Evolutionary conservation across 2,113 vertebrate species (phyloP), one percentile per base, ranked within the genome.

Genomic region (Polypterus bichir): DNA sequence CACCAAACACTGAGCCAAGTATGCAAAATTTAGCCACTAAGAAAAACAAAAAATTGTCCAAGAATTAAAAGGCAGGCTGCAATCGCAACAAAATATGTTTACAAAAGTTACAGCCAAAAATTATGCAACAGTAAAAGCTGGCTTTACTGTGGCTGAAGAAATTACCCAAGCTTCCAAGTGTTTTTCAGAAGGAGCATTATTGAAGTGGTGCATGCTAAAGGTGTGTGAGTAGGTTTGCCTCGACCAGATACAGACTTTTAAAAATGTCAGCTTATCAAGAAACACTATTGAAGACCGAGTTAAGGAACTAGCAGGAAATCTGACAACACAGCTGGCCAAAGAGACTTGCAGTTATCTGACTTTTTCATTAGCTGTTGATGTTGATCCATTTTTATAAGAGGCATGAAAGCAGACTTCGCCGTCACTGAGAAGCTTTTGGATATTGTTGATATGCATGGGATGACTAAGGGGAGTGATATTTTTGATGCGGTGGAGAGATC

Each of bases 211-310:
- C 56, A 63, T 71, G 67, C 60, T 70, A 10, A 70, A 75, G 59
- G 71, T 75, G 0, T 74, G 67, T 73, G 69, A 70, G 62, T 65
- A 72, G 66, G 68, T 78, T 54, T 73, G 65, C 4, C 71, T 67
- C 4, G 63, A 79, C 10, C 66, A 74, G 66, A 48, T 57, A 67
- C 66, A 73, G 60, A 59, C 62, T 71, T 75, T 69, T 64, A 63
- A 71, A 59, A 76, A 71, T 69, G 54, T 76, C 67, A 69, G 74
- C 59, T 76, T 74, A 7, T 76, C 63, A 71, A 75, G 71, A 71
- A 79, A 72, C 70, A 73, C 70, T 10, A 72, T 73, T 11, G 46
- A 61, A 4, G 53, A 74, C 66, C 46, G 44, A 73, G 67, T 71
- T 5, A 68, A 51, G 63, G 69, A 73, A 61, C 67, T 69, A 56